Evolutionary conservation across 2,888 invertebrate species (phyloP), one percentile per base, ranked within the genome.

Genomic region (Cremastinae sp.): DNA sequence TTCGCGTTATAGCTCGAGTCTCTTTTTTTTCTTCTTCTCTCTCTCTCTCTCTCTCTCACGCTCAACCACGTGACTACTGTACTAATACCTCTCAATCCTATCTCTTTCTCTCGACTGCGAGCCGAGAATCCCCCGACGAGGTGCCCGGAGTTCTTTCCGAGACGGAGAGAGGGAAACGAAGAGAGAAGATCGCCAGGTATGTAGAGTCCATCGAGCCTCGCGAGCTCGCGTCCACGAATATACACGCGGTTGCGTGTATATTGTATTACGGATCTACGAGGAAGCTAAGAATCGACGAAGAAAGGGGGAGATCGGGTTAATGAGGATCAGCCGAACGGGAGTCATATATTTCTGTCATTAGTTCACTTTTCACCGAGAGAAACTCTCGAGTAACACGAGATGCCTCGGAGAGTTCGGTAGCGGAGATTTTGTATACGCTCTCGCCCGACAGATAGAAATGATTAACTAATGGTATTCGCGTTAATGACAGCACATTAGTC

Each of bases 11-110:
- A 69, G 22, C 51, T 84, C 80, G 81, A 74, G 78, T 73, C 75
- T 84, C n/a, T n/a, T n/a, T n/a, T n/a, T n/a, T n/a, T n/a, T n/a
- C n/a, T n/a, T n/a, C n/a, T 5, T 28, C 28, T 28, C 28, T 28
- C 28, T 28, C 28, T 28, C 28, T 28, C 28, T 28, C 28, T 28
- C 28, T 28, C 28, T 28, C 28, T 28, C 28, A 5, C 20, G 9
- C 28, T 28, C 22, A 55, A 68, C 88, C 89, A 89, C 89, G 89
- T 89, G 89, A 89, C 87, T 85, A 69, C 69, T 49, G 41, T 69
- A 69, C 69, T 53, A 69, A 61, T 70, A 61, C 68, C 39, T 39
- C 62, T 69, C 53, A 45, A 22, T 45, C 18, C 35, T 39, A 37
- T 66, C 10, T 55, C n/a, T 65, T 39, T 65, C 16, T 55, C 45